Evolutionary conservation across 2,888 invertebrate species (phyloP).

Genomic region (Linhomoeus sp.): DNA sequence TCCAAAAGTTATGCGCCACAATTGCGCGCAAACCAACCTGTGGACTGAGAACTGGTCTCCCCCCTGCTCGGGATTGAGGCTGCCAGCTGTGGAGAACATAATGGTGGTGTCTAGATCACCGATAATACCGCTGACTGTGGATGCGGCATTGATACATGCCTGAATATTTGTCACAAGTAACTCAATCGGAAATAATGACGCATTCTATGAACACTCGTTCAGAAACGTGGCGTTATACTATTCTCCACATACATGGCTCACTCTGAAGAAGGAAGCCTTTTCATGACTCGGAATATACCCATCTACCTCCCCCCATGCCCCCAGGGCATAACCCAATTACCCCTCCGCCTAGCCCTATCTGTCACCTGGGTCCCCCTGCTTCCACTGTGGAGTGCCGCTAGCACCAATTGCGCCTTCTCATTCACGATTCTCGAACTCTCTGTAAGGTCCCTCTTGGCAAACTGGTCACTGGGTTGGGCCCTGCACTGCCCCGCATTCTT

Average conservation of each 20-base stretch:
- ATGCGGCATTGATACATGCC: conserved; percentile 97
- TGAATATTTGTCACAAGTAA: no score
- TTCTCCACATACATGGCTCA: no score
- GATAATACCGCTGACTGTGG: conserved; percentile 86
- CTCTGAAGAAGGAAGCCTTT: no score
- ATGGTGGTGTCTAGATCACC: conserved; percentile 96
- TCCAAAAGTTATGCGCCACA: no score
- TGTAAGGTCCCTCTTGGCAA: conserved; percentile 53
- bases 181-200: no score
- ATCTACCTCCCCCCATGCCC: no score
- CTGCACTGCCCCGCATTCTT: conserved; percentile 24
- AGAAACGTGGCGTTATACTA: no score
- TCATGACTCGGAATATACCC: no score
- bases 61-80: conserved; percentile 53
- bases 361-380: conserved; percentile 71
- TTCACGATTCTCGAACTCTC: conserved; percentile 59
- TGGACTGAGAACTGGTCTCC: conserved; percentile 57
- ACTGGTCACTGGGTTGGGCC: conserved; percentile 43
- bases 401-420: background rate
- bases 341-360: no score
- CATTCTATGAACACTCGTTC: no score
- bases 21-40: no score
- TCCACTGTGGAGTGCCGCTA: conserved; percentile 52
- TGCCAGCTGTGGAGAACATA: conserved; percentile 95
- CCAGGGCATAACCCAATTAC: no score